Evolutionary conservation across 2,113 vertebrate species (phyloP).

Genomic region (Perca flavescens): DNA sequence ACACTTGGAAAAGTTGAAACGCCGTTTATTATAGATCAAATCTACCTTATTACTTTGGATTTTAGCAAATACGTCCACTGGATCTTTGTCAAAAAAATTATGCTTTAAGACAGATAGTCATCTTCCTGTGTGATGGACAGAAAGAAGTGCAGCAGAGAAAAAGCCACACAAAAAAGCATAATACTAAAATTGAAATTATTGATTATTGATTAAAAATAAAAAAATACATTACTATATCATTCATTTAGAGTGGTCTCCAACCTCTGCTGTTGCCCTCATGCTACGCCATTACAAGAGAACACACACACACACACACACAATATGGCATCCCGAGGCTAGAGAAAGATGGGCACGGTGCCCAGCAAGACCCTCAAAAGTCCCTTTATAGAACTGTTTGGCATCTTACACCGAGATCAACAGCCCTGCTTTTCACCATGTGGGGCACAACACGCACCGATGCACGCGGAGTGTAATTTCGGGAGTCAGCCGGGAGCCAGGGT

Average conservation of each 20-base stretch:
- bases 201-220: no score
- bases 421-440: constrained; percentile 62
- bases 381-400: constrained; percentile 80
- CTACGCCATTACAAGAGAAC: constrained; percentile 15
- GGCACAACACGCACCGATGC: constrained; percentile 1
- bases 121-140: not conserved
- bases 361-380: constrained; percentile 75
- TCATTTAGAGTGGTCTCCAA: constrained; percentile 40
- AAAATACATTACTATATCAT: constrained; percentile 16
- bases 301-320: constrained; percentile 21
- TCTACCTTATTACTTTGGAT: no score
- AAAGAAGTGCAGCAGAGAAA: not conserved
- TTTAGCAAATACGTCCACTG: not conserved
- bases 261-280: constrained; percentile 40
- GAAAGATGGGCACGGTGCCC: constrained; percentile 63
- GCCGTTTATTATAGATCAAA: no score
- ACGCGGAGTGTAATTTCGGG: constrained; percentile 17
- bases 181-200: not conserved
- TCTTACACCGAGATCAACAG: constrained; percentile 75
- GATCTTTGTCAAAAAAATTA: not conserved
- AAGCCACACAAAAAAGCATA: not conserved
- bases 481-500: constrained; percentile 48
- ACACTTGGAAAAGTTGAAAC: no score
- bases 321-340: constrained; percentile 64
- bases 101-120: not conserved